Conservation (phyloP, 2,888 invertebrate genomes). For the Acrobasis consociella region DNA sequence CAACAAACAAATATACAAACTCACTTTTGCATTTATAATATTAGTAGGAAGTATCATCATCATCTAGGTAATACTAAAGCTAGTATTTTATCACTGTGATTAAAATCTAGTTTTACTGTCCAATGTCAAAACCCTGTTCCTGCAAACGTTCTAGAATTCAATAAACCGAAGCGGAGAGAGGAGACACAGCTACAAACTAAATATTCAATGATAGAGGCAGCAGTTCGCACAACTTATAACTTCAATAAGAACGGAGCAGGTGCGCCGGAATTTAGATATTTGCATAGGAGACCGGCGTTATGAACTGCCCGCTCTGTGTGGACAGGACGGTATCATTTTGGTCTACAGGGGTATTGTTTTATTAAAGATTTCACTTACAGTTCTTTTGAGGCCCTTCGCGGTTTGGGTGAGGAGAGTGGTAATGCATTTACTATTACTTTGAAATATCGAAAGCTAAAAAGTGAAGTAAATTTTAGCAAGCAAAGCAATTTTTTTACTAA, state of each 20-base stretch:
- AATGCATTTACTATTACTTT: no score
- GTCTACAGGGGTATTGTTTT: no score
- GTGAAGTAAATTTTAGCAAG: no score
- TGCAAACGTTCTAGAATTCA: slow-evolving; percentile 43
- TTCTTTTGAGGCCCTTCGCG: no score
- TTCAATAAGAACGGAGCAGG: slow-evolving; percentile 78
- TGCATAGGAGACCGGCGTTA: slow-evolving; percentile 50
- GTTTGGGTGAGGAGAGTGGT: no score
- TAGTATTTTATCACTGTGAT: background rate
- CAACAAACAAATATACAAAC: no score
- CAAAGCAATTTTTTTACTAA: no score
- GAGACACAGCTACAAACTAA: slow-evolving; percentile 48
- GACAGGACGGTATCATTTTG: background rate
- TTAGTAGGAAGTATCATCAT: no score
- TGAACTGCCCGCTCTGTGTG: slow-evolving; percentile 18
- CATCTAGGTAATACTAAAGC: no score
- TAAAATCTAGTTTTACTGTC: background rate
- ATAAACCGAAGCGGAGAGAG: slow-evolving; percentile 45
- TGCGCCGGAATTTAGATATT: slow-evolving; percentile 72
- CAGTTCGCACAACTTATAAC: slow-evolving; percentile 80
- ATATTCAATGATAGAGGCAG: slow-evolving; percentile 56
- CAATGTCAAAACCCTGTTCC: background rate
- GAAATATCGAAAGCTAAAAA: no score
- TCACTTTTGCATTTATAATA: no score
- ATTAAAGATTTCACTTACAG: no score